phyloP scores from a whole-genome alignment of 2,888 invertebrate genomes.

The Tridacna gigas region DNA sequence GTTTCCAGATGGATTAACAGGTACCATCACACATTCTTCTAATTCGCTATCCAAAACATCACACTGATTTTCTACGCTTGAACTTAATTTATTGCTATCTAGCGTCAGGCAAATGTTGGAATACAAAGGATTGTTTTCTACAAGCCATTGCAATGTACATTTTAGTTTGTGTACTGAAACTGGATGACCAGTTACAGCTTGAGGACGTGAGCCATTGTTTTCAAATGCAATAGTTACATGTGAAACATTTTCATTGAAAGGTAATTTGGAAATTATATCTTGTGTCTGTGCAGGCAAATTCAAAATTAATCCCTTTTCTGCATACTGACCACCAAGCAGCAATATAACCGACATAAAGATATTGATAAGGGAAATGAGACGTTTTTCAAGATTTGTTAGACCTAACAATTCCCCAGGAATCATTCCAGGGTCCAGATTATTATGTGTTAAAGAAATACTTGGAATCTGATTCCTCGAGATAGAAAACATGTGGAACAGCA shows the following conservation, averaged over 20 bases:
- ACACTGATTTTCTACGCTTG: background rate
- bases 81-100: background rate
- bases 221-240: background rate
- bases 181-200: background rate
- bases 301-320: constrained; percentile 44
- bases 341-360: constrained; percentile 40
- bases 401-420: constrained; percentile 22
- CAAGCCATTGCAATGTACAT: background rate
- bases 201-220: background rate
- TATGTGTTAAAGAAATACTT: constrained; percentile 19
- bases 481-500: background rate
- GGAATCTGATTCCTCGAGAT: background rate
- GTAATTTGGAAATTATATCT: background rate
- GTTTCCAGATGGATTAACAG: background rate
- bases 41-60: background rate
- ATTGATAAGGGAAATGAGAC: constrained; percentile 31
- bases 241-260: background rate
- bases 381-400: constrained; percentile 34
- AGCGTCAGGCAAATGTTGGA: background rate
- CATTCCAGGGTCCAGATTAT: constrained; percentile 24
- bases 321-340: constrained; percentile 54
- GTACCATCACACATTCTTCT: background rate
- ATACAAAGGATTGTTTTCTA: background rate
- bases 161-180: background rate
- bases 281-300: constrained; percentile 11